Base-by-base conservation (phyloP, 1,140 invertebrate species). In the Eumeta japonica region DNA sequence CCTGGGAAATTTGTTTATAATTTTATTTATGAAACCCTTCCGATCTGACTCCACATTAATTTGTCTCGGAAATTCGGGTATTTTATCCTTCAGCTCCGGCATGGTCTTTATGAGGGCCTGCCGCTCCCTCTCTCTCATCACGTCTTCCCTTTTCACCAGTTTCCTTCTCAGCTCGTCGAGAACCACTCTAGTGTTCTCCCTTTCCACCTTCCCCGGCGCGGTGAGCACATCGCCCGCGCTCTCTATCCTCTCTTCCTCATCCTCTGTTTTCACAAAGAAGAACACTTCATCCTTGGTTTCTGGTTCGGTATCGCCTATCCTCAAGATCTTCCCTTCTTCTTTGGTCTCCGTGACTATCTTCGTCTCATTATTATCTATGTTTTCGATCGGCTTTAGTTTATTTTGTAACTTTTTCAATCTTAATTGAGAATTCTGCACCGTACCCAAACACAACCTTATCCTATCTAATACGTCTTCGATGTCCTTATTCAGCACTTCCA, bases 21-120 rank as follows among this genome's bases (percentile, higher is more conserved):
- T 28, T 54, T 71, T 70, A 0, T 31, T 41, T 41, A 64, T 54
- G 42, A 35, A 61, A 27, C 68, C 66, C 46, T 58, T 65, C 28
- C 37, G 41, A 0, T 63, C 58, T 0, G 49, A 12, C 20, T 62
- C 57, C 1, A 58, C 45, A 13, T 57, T 46, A 14, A 75, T 75
- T 42, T 77, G 75, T 28, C 70, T 55, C 0, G 68, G 67, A 31
- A 77, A 77, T 31, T 77, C 62, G 0, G 75, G 75, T 18, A 74
- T 35, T 2, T 51, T 28, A 12, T 36, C 44, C 53, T 62, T 62
- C 5, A 65, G 40, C 34, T 74, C 59, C 0, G 74, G 72, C 72
- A 75, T 75, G 0, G 75, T 75, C 52, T 70, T 75, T 0, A 49
- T 58, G 9, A 77, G 18, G 9, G 75, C 75, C 41, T 62, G 62